These are phyloP conservation scores for Etheostoma spectabile DNA, from an alignment of 2,113 vertebrate genomes.

Conservation along the genomic window DNA sequence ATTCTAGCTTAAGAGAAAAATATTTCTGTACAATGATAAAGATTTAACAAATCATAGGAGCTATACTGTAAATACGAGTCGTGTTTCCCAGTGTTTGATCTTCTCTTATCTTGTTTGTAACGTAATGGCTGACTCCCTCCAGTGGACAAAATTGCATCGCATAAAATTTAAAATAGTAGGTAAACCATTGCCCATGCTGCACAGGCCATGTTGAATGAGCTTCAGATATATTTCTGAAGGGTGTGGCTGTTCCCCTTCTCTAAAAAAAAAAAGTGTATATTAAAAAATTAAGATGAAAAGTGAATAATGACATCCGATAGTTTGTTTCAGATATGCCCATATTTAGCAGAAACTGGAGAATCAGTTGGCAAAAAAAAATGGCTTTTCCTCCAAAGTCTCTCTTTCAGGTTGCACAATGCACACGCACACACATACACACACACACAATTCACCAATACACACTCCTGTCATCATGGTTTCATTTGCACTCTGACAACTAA, in stretches of 20 bases:
- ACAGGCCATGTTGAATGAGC: conserved; percentile 12
- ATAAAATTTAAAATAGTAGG: conserved; percentile 14
- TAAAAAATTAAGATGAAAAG: conserved; percentile 39
- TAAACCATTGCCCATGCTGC: conserved; percentile 15
- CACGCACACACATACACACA: conserved; percentile 56
- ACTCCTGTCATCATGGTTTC: conserved; percentile 69
- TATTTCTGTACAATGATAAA: background rate
- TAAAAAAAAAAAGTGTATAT: conserved; percentile 43
- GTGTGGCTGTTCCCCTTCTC: background rate
- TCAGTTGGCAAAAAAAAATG: conserved; percentile 94
- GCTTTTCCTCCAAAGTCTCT: conserved; percentile 85
- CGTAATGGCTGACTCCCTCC: conserved; percentile 34
- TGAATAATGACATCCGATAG: conserved; percentile 49
- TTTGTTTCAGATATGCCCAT: conserved; percentile 22
- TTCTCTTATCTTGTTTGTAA: background rate
- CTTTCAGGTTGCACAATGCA: conserved; percentile 75
- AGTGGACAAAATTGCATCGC: conserved; percentile 31
- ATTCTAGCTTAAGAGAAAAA: conserved; percentile 12
- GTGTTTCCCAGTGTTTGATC: background rate
- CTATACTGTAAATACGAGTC: background rate
- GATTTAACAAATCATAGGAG: background rate
- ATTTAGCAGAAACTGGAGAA: conserved; percentile 86
- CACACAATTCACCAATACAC: conserved; percentile 70
- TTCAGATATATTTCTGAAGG: conserved; percentile 19
- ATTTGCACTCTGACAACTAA: conserved; percentile 78